Percentiles rank a stretch among this genome's conserved stretches.
Conservation (phyloP, 2,888 invertebrate species). For the Aspidiotus destructor region DNA sequence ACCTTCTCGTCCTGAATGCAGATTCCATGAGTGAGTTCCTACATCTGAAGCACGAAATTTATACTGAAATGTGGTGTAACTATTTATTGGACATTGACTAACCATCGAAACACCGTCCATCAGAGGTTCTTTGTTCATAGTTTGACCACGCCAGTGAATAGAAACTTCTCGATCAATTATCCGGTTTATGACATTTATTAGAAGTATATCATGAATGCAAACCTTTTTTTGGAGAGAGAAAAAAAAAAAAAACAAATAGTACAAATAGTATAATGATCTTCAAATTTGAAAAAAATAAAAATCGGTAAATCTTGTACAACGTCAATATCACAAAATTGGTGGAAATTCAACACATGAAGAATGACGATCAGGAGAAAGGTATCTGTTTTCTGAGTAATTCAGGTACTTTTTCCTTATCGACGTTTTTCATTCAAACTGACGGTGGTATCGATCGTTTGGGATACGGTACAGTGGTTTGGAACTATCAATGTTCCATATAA, state of each 20-base stretch:
- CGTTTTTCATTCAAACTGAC: no score
- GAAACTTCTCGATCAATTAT: slow-evolving; percentile 44
- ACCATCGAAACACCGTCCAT: slow-evolving; percentile 46
- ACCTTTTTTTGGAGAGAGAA: slow-evolving; percentile 46
- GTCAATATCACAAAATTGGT: no score
- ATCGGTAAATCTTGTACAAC: no score
- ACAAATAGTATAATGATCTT: neutral
- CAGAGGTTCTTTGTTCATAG: slow-evolving; percentile 42
- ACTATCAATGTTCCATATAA: no score
- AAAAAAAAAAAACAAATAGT: neutral
- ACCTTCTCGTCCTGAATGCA: slow-evolving; percentile 38
- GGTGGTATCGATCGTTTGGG: no score
- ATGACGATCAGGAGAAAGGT: no score
- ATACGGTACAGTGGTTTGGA: no score
- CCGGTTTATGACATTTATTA: slow-evolving; percentile 45
- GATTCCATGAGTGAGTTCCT: slow-evolving; percentile 44
- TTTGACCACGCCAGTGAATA: slow-evolving; percentile 48
- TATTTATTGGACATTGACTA: slow-evolving; percentile 44
- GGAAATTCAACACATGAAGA: no score
- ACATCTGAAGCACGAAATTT: slow-evolving; percentile 42
- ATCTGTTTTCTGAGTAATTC: no score
- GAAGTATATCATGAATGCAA: slow-evolving; percentile 52
- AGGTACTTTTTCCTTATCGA: no score
- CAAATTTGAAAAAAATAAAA: no score
- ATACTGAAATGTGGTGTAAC: slow-evolving; percentile 43